These are phyloP conservation scores for Rhabdomys dilectus DNA, from an alignment of 2,113 vertebrate species.

Conservation along the genomic window DNA sequence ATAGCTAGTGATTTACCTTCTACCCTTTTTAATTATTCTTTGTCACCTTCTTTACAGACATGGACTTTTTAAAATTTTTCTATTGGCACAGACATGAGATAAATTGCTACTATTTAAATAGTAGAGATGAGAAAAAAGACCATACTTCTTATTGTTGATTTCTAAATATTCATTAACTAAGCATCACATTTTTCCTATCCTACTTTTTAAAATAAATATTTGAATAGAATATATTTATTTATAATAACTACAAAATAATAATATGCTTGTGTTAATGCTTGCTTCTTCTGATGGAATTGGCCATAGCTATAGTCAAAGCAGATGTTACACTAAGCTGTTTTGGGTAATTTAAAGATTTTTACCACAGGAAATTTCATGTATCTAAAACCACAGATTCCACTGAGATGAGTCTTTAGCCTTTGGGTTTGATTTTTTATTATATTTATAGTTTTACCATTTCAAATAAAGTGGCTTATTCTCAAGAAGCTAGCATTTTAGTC, in stretches of 20 bases:
- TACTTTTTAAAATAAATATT: conserved; percentile 18
- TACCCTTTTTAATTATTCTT: conserved; percentile 2
- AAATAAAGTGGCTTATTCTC: conserved; percentile 50
- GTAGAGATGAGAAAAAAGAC: conserved; percentile 33
- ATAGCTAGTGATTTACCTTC: conserved; percentile 30
- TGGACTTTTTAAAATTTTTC: not conserved
- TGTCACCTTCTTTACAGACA: not conserved
- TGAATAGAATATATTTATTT: conserved; percentile 7
- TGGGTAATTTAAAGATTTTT: conserved; percentile 15
- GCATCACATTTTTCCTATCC: not conserved
- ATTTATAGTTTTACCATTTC: conserved; percentile 12
- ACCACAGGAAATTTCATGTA: conserved; percentile 51
- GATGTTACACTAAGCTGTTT: conserved; percentile 62
- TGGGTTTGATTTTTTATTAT: conserved; percentile 61
- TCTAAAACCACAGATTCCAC: conserved; percentile 78
- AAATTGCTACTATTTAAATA: not conserved
- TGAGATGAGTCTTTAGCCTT: conserved; percentile 64
- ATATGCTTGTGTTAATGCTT: conserved; percentile 58
- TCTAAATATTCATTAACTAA: conserved; percentile 36
- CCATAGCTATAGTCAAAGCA: conserved; percentile 51
- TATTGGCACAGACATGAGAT: not conserved
- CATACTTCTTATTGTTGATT: not conserved
- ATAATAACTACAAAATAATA: conserved; percentile 32
- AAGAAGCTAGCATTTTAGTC: not conserved
- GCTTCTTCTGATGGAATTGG: conserved; percentile 42